These are phyloP conservation scores for Torymus tubicola DNA, from an alignment of 2,888 invertebrate species.

Conservation along the genomic window DNA sequence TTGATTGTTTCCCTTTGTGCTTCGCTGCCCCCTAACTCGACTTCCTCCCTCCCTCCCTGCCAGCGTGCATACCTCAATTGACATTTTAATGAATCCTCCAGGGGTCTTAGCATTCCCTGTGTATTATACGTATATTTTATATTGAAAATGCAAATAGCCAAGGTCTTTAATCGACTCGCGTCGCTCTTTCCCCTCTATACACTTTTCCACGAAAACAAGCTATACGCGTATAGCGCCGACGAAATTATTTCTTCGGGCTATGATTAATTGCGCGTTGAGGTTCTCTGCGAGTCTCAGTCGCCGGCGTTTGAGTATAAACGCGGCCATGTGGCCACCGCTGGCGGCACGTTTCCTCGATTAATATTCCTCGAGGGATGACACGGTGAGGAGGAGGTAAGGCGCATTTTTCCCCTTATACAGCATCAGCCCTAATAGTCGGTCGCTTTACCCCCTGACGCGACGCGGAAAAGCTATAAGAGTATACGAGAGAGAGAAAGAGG, in stretches of 20 bases:
- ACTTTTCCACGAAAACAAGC: slow-evolving; percentile 35
- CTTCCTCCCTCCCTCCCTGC: neutral
- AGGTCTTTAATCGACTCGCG: slow-evolving; percentile 25
- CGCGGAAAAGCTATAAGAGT: slow-evolving; percentile 13
- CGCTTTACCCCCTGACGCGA: slow-evolving; percentile 35
- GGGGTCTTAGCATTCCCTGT: slow-evolving; percentile 11
- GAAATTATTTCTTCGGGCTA: slow-evolving; percentile 39
- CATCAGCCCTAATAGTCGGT: slow-evolving; percentile 31
- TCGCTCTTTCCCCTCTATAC: neutral
- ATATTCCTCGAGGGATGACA: slow-evolving; percentile 43
- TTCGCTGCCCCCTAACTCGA: slow-evolving; percentile 11
- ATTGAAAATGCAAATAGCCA: slow-evolving; percentile 54
- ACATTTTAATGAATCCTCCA: slow-evolving; percentile 56
- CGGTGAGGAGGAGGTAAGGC: neutral
- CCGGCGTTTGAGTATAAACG: neutral
- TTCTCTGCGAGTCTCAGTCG: neutral
- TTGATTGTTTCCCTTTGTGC: slow-evolving; percentile 56
- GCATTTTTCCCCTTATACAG: slow-evolving; percentile 2
- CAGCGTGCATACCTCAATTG: slow-evolving; percentile 49
- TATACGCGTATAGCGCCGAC: neutral
- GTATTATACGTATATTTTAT: slow-evolving; percentile 19
- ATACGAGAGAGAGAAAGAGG: slow-evolving; percentile 44
- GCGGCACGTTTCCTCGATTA: slow-evolving; percentile 52
- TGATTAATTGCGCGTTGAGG: slow-evolving; percentile 41
- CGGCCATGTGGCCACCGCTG: slow-evolving; percentile 40